These are phyloP conservation scores for Platyura marginata DNA, from an alignment of 1,140 invertebrate species.

Conservation along the genomic window DNA sequence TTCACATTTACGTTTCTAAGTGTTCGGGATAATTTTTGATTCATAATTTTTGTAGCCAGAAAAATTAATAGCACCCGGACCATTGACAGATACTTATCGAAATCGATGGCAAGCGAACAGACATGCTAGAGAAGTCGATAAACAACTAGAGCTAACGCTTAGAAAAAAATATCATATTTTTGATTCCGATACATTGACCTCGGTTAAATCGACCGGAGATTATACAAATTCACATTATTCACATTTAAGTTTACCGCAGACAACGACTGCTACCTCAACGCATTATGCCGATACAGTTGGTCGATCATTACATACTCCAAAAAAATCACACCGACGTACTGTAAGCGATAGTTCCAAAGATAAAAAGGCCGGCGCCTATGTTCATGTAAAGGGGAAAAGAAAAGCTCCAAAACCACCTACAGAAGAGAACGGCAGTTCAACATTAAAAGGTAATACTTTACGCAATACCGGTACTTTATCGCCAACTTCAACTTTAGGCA, in stretches of 20 bases:
- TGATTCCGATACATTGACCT: constrained; percentile 25
- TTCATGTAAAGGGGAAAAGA: constrained; percentile 53
- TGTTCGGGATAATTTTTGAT: constrained; percentile 2
- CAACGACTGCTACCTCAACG: constrained; percentile 29
- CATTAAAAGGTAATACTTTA: not conserved
- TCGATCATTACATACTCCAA: no score
- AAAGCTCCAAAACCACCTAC: constrained; percentile 47
- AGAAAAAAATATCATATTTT: constrained; percentile 40
- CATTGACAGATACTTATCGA: constrained; percentile 37
- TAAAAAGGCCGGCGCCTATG: constrained; percentile 25
- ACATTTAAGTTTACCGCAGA: constrained; percentile 26
- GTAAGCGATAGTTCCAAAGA: constrained; percentile 32
- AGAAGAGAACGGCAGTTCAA: not conserved
- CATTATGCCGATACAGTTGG: constrained; percentile 10
- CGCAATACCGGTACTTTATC: not conserved
- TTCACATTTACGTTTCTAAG: not conserved
- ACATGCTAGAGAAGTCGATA: constrained; percentile 29
- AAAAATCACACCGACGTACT: constrained; percentile 25
- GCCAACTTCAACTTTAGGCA: constrained; percentile 10
- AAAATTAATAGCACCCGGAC: constrained; percentile 25
- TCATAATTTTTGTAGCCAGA: constrained; percentile 11
- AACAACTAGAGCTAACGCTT: constrained; percentile 30
- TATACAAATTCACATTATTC: constrained; percentile 24
- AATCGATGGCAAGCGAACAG: constrained; percentile 38
- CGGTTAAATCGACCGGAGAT: constrained; percentile 12